Evolutionary conservation across 2,113 vertebrate species (phyloP).

Genomic region (Bubo blakistoni): DNA sequence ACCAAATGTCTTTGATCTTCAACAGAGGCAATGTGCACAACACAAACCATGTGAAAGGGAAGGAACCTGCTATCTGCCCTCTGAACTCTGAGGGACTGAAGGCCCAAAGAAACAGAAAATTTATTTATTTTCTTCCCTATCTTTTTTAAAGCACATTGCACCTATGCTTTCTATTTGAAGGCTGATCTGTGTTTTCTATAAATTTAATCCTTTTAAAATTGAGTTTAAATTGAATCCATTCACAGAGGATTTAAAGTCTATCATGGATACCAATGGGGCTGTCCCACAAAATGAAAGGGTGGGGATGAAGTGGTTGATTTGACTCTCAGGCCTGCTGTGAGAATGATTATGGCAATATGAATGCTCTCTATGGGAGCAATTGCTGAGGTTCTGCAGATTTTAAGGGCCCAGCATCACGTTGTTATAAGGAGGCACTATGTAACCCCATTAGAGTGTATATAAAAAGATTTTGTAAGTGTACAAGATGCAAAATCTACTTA

Average conservation of each 20-base stretch:
- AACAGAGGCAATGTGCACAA: not conserved
- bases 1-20: constrained; percentile 67
- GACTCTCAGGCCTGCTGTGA: not conserved
- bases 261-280: accelerated
- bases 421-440: not conserved
- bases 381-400: not conserved
- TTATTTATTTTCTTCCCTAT: not conserved
- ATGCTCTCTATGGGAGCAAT: not conserved
- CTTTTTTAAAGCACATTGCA: not conserved
- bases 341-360: not conserved
- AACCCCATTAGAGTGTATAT: not conserved
- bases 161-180: not conserved
- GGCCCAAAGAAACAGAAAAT: not conserved
- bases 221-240: not conserved
- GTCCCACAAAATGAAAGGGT: not conserved
- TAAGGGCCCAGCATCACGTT: not conserved
- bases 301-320: not conserved
- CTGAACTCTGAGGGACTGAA: not conserved
- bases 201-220: no score
- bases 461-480: not conserved
- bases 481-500: not conserved
- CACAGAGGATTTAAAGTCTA: not conserved
- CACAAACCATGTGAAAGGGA: not conserved
- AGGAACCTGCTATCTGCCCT: not conserved
- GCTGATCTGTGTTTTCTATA: not conserved